Evolutionary conservation across 2,113 vertebrate genomes (phyloP).

Genomic region (Verasper variegatus): DNA sequence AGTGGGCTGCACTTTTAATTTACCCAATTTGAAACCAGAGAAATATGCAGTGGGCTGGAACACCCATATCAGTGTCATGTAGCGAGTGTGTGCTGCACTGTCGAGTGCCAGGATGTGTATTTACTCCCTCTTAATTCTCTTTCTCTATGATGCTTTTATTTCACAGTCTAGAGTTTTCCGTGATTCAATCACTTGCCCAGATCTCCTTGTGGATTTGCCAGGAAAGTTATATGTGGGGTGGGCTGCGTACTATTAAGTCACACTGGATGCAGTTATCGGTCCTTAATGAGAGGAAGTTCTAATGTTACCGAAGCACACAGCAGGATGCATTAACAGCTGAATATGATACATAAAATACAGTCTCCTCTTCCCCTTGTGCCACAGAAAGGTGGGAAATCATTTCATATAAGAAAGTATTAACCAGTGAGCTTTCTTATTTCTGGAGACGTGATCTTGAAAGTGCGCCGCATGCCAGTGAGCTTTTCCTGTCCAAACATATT

Average conservation of each 20-base stretch:
- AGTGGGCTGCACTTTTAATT: slow-evolving; percentile 63
- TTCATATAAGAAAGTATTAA: slow-evolving; percentile 26
- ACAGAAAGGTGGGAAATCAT: slow-evolving; percentile 43
- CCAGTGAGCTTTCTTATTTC: slow-evolving; percentile 36
- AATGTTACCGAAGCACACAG: slow-evolving; percentile 29
- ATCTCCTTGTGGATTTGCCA: slow-evolving; percentile 39
- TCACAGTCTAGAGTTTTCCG: slow-evolving; percentile 43
- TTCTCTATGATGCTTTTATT: slow-evolving; percentile 37
- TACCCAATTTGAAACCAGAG: slow-evolving; percentile 70
- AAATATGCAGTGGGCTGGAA: slow-evolving; percentile 60
- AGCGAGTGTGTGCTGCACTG: slow-evolving; percentile 17
- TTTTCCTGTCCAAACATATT: slow-evolving; percentile 68
- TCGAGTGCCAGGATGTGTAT: slow-evolving; percentile 41
- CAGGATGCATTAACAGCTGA: slow-evolving; percentile 50
- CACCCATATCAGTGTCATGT: slow-evolving; percentile 56
- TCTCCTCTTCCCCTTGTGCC: slow-evolving; percentile 28
- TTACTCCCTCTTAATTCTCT: slow-evolving; percentile 6
- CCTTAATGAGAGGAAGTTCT: slow-evolving; percentile 62
- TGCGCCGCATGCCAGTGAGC: slow-evolving; percentile 26
- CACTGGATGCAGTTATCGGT: slow-evolving; percentile 45
- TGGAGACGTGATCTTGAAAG: slow-evolving; percentile 45
- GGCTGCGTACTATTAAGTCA: slow-evolving; percentile 34
- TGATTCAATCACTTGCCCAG: slow-evolving; percentile 40
- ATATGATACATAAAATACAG: slow-evolving; percentile 48
- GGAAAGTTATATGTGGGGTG: slow-evolving; percentile 48